Base-by-base conservation (phyloP, 2,888 invertebrate species). In the Hydraecia micacea region DNA sequence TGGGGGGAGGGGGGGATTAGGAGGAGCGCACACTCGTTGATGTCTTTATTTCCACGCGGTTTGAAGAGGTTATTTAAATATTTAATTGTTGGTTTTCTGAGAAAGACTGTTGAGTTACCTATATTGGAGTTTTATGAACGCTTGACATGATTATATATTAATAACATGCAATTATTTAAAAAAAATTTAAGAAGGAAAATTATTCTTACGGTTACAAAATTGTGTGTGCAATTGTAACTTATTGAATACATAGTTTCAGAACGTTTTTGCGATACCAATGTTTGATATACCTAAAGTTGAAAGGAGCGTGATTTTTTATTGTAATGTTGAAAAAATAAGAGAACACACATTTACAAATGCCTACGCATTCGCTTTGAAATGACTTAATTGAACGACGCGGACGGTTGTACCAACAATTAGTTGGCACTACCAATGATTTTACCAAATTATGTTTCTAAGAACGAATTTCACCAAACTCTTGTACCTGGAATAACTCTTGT, bases 21-120 rank as follows among this genome's bases (percentile, higher is more conserved):
- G 91, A 62, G 28, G 81, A 86, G 36, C 94, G 93, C 42, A 88
- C 88, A 94, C 86, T 86, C 21, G 55, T 15, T 88, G 79, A 73
- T 71, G 39, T 25, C 55, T 82, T 79, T 55, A 55, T 63, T 71
- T 42, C 49, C 1, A 18, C 46, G 46, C 6, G 5, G 8, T 42
- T 42, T 13, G 13, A 28, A 21, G 13, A 25, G 11, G 2, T 63
- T 25, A 11, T 13, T 52, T 52, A 8, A 52, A 7, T 52, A 21
- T 8, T 52, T 0, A 8, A 0, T 52, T 52, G 7, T 21, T 52
- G 18, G 18, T 8, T 25, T 55, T 11, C 25, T 25, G 25, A n/a
- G 25, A 55, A 55, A 55, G 25, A 55, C 21, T 9, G 9, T 36
- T 4, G 36, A 36, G 36, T 52, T 55, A 55, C 25, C 21, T 52